Evolutionary conservation across 2,888 invertebrate species (phyloP).

Genomic region (Helicoverpa assulta): DNA sequence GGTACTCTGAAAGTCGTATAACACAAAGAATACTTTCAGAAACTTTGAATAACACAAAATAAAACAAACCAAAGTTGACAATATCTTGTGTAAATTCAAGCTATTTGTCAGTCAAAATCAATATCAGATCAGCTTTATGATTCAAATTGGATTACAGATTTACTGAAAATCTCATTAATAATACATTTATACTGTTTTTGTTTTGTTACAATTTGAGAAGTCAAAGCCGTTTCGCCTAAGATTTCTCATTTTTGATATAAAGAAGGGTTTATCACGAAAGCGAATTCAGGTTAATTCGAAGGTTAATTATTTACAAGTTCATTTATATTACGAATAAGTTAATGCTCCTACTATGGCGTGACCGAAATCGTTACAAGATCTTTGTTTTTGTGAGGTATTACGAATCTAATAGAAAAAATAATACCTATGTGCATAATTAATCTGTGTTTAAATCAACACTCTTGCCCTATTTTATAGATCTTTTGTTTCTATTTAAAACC

Average conservation of each 20-base stretch:
- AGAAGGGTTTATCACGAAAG: background rate
- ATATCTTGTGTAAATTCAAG: constrained; percentile 33
- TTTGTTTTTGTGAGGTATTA: too few species aligned
- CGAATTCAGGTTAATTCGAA: background rate
- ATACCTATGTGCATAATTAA: too few species aligned
- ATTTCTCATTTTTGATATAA: background rate
- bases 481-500: too few species aligned
- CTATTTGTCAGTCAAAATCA: constrained; percentile 33
- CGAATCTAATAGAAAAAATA: too few species aligned
- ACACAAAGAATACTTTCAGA: constrained; percentile 4
- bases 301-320: background rate
- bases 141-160: constrained; percentile 50
- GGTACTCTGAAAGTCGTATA: background rate
- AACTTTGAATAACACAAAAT: constrained; percentile 25
- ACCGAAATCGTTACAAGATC: too few species aligned
- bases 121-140: constrained; percentile 35
- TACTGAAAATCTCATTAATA: constrained; percentile 22
- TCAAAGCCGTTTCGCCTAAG: constrained; percentile 13
- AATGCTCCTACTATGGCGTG: background rate
- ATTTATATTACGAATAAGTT: background rate
- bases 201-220: constrained; percentile 15
- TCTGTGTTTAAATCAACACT: too few species aligned
- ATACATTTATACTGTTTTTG: constrained; percentile 22
- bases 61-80: constrained; percentile 10
- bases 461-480: too few species aligned